phyloP scores from a whole-genome alignment of 2,797 vertebrate species.

The Geotria australis region DNA sequence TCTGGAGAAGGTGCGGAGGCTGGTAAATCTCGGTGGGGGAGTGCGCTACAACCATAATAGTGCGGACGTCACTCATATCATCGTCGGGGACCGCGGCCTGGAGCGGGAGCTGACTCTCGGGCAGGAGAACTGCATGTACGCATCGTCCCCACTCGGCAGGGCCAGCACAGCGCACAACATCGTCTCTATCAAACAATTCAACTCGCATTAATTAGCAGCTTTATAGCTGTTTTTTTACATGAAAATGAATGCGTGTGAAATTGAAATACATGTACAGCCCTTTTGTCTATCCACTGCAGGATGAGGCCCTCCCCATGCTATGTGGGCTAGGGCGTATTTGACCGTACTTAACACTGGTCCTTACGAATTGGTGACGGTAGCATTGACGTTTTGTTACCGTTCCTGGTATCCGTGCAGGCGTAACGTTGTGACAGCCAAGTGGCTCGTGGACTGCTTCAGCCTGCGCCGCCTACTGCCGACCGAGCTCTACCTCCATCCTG shows the following conservation, averaged over 20 bases:
- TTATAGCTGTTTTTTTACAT: background rate
- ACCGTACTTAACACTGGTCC: no score
- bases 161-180: no score
- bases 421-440: slow-evolving; percentile 45
- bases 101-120: slow-evolving; percentile 41
- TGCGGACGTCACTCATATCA: slow-evolving; percentile 66
- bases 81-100: slow-evolving; percentile 40
- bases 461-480: slow-evolving; percentile 36
- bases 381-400: background rate
- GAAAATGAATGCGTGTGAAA: background rate
- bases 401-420: slow-evolving; percentile 18
- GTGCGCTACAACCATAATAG: slow-evolving; percentile 67
- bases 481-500: slow-evolving; percentile 29
- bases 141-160: no score
- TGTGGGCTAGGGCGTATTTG: no score
- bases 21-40: slow-evolving; percentile 56
- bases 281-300: slow-evolving; percentile 1
- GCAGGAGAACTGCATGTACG: slow-evolving; percentile 44
- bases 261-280: background rate
- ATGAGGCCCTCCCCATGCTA: no score
- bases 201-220: no score
- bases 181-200: no score
- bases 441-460: slow-evolving; percentile 56
- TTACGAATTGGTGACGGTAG: no score
- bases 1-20: slow-evolving; percentile 48